These are phyloP conservation scores for Crypturellus tataupa DNA, from an alignment of 2,797 vertebrate genomes.

Conservation along the genomic window DNA sequence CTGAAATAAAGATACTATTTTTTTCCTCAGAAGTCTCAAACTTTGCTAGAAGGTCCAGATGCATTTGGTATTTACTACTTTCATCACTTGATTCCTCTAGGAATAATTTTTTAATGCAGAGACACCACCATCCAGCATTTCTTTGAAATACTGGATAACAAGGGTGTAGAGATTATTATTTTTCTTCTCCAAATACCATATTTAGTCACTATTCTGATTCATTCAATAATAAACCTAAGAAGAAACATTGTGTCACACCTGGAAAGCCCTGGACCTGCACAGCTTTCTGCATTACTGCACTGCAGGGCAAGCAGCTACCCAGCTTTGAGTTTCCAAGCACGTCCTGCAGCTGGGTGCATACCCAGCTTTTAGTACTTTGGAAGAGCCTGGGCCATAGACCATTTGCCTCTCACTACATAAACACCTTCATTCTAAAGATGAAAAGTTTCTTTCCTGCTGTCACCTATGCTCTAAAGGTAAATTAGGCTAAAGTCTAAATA, in stretches of 20 bases:
- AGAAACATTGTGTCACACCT: not conserved
- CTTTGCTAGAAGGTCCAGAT: not conserved
- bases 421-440: not conserved
- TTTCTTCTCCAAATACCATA: not conserved
- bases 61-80: not conserved
- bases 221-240: not conserved
- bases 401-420: not conserved
- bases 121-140: not conserved
- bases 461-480: not conserved
- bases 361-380: not conserved
- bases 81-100: not conserved
- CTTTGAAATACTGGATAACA: not conserved
- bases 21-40: not conserved
- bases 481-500: not conserved
- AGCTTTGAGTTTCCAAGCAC: not conserved
- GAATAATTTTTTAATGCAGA: not conserved
- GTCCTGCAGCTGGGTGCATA: not conserved
- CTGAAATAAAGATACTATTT: not conserved
- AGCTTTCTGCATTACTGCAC: not conserved
- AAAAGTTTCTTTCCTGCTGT: not conserved
- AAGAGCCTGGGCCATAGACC: not conserved
- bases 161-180: not conserved
- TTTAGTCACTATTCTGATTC: not conserved
- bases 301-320: not conserved
- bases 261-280: not conserved